A percentile compares a stretch with the other conserved stretches of the same genome.
Evolutionary conservation across 2,113 vertebrate genomes (phyloP).

Genomic region (Miniopterus natalensis): DNA sequence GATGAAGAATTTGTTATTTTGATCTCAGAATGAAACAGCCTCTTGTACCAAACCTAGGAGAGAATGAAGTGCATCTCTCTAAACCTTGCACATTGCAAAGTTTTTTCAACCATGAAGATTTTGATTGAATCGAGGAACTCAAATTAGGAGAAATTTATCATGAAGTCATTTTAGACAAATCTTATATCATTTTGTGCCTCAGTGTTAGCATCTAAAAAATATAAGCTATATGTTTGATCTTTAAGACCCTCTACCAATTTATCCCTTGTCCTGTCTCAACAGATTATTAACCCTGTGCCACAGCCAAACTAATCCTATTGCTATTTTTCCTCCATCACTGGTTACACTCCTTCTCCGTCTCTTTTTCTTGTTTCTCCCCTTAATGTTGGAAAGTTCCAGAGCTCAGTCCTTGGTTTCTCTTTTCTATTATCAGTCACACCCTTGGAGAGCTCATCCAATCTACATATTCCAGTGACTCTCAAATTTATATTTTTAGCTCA

Average conservation of each 20-base stretch:
- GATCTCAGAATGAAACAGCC: neutral
- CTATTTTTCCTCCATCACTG: neutral
- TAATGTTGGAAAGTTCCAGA: neutral
- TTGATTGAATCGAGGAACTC: neutral
- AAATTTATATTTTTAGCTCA: neutral
- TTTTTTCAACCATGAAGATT: conserved; percentile 6
- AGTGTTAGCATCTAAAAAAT: conserved; percentile 36
- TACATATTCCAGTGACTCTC: neutral
- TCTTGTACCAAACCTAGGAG: neutral
- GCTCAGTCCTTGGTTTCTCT: neutral
- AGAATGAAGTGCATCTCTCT: neutral
- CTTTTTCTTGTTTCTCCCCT: neutral
- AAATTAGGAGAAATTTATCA: neutral
- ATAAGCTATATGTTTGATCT: neutral
- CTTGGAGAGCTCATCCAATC: neutral
- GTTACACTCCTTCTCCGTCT: neutral
- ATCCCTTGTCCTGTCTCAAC: neutral
- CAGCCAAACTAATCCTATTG: neutral
- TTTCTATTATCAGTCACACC: neutral
- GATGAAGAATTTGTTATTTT: neutral
- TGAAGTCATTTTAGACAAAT: conserved; percentile 3
- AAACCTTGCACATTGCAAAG: neutral
- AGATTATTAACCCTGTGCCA: neutral
- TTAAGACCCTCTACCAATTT: neutral
- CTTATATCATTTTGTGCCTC: neutral